Evolutionary conservation across 2,113 vertebrate genomes (phyloP).

Genomic region (Megaleporinus macrocephalus): DNA sequence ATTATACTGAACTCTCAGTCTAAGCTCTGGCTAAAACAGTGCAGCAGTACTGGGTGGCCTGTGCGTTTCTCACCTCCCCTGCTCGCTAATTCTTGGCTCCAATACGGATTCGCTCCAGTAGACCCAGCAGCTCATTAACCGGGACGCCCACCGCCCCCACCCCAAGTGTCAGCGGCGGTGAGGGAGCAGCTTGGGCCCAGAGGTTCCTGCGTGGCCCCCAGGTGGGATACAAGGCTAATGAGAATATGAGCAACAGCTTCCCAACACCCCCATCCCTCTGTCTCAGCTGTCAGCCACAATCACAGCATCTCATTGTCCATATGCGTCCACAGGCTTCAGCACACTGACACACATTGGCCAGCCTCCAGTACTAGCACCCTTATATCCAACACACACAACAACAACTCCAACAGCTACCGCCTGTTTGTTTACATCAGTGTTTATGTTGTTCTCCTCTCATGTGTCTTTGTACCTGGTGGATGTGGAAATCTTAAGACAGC

Average conservation of each 20-base stretch:
- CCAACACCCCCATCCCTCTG: background rate
- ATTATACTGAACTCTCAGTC: too few species aligned
- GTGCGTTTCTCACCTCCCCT: background rate
- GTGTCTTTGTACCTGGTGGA: background rate
- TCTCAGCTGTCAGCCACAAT: slow-evolving; percentile 40
- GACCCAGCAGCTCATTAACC: slow-evolving; percentile 45
- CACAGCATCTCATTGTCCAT: slow-evolving; percentile 35
- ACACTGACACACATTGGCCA: background rate
- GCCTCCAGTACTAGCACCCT: background rate
- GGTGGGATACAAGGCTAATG: slow-evolving; percentile 48
- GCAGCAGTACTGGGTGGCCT: background rate
- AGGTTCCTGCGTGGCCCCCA: slow-evolving; percentile 39
- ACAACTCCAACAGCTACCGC: background rate
- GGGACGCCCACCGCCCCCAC: background rate
- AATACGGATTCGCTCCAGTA: slow-evolving; percentile 12
- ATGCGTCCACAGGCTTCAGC: slow-evolving; percentile 5
- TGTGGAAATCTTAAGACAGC: too few species aligned
- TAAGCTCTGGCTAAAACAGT: background rate
- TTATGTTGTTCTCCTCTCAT: background rate
- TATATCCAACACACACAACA: background rate
- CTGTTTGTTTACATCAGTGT: background rate
- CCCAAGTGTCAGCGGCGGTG: background rate
- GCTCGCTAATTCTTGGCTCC: slow-evolving; percentile 28
- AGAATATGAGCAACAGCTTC: slow-evolving; percentile 41
- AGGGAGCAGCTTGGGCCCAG: slow-evolving; percentile 26